Base-by-base conservation (phyloP, 1,140 invertebrate genomes). In the Sesamia nonagrioides region DNA sequence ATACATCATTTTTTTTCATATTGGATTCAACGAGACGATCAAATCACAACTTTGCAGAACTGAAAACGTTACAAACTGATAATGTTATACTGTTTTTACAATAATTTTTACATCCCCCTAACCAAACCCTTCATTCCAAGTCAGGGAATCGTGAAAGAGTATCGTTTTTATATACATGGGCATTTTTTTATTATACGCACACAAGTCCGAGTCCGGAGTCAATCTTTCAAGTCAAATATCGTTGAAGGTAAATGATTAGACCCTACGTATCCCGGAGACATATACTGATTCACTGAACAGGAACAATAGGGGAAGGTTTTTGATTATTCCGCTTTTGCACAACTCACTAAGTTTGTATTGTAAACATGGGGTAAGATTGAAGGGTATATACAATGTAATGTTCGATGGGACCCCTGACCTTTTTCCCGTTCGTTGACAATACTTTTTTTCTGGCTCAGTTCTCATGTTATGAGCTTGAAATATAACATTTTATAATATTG, bases 221-320 rank as follows among this genome's bases (percentile, higher is more conserved):
- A 63, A 76, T 63, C 73, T 63, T 63, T 61, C 56, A 76, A 61
- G 73, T 76, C 73, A 76, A 76, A 52, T 76, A 76, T 80, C 40
- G 42, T 37, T 76, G 58, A 40, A 61, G 58, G 73, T 76, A 63
- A 76, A 60, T 63, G 73, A 76, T 76, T 27, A 45, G 60, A 73
- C 33, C 18, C 7, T 48, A 50, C 37, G 56, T 76, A 63, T 63
- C 18, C 58, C 73, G 35, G 60, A 21, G 73, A 52, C 13, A 48
- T 69, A 9, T 54, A 52, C 45, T 18, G 66, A 50, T 35, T 71
- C 21, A 75, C 27, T 18, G 73, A 63, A 61, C 73, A 48, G 56
- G 73, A 76, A 52, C 40, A 63, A 71, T 18, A 71, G 18, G 63
- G 33, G 71, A 78, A 15, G 76, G 66, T 60, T 77, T 61, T 82